Evolutionary conservation across 2,797 vertebrate genomes (phyloP).

Genomic region (Aldrovandia affinis): DNA sequence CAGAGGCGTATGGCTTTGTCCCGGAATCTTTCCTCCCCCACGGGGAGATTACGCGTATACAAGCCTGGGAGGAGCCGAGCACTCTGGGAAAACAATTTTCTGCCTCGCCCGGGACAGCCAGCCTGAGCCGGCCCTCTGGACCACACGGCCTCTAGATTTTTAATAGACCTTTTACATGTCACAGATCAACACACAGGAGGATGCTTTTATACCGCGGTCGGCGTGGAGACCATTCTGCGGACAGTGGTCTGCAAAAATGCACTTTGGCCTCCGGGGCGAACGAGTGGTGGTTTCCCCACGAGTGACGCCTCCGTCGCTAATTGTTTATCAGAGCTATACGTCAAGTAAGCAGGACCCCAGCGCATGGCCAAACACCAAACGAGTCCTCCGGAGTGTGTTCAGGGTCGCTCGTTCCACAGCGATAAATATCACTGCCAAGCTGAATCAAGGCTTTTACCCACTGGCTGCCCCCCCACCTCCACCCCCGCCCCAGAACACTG

Average conservation of each 20-base stretch:
- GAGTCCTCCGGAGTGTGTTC: slow-evolving; percentile 78
- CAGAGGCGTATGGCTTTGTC: not conserved
- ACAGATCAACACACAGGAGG: slow-evolving; percentile 43
- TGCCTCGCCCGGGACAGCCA: not conserved
- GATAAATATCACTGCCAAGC: slow-evolving; percentile 85
- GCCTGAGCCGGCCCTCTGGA: slow-evolving; percentile 23
- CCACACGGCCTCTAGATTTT: slow-evolving; percentile 42
- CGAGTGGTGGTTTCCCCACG: not conserved
- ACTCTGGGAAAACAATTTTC: slow-evolving; percentile 3
- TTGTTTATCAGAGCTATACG: slow-evolving; percentile 32
- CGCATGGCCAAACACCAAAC: slow-evolving; percentile 73
- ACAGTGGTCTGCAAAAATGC: slow-evolving; percentile 31
- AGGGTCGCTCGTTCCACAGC: slow-evolving; percentile 81
- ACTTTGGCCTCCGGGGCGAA: slow-evolving; percentile 22
- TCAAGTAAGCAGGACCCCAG: slow-evolving; percentile 71
- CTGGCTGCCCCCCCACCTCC: not conserved
- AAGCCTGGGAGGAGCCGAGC: not conserved
- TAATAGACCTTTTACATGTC: slow-evolving; percentile 50
- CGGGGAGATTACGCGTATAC: not conserved
- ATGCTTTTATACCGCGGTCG: slow-evolving; percentile 41
- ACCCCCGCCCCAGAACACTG: not conserved
- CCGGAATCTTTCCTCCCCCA: not conserved
- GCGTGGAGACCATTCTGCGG: slow-evolving; percentile 12
- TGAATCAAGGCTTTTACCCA: slow-evolving; percentile 75
- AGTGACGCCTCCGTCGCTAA: slow-evolving; percentile 1